A percentile compares a stretch with the other conserved stretches of the same genome.
phyloP scores from a whole-genome alignment of 1,140 invertebrate species.

The Eumeta japonica region DNA sequence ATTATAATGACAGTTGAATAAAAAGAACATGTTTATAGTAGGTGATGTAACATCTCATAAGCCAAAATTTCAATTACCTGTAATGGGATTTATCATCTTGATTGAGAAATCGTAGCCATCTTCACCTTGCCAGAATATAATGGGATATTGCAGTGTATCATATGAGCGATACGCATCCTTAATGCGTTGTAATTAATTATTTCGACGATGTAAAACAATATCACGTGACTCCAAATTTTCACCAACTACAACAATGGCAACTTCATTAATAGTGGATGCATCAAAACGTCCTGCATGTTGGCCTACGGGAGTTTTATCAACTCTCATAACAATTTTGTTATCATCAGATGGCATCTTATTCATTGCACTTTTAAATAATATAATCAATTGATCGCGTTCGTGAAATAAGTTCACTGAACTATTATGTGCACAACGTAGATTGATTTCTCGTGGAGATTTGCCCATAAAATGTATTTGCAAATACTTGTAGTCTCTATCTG shows the following conservation, averaged over 20 bases:
- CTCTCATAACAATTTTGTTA: constrained; percentile 36
- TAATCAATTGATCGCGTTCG: constrained; percentile 36
- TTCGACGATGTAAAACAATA: constrained; percentile 41
- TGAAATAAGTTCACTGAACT: constrained; percentile 31
- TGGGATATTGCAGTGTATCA: constrained; percentile 54
- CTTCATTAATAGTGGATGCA: constrained; percentile 45
- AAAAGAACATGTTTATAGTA: neutral
- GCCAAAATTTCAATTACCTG: constrained; percentile 10
- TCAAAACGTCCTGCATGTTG: constrained; percentile 46
- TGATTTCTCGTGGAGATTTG: constrained; percentile 22
- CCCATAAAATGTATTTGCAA: constrained; percentile 44
- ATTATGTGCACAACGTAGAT: constrained; percentile 21
- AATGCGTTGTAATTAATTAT: constrained; percentile 30
- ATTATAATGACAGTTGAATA: constrained; percentile 1
- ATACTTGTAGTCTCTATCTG: constrained; percentile 27
- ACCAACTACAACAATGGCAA: constrained; percentile 46
- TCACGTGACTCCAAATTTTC: constrained; percentile 34
- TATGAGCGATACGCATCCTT: constrained; percentile 46
- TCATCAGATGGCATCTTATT: constrained; percentile 35
- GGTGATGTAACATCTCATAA: constrained; percentile 1
- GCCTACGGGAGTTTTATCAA: constrained; percentile 26
- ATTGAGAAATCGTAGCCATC: constrained; percentile 48
- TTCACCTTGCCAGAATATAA: constrained; percentile 52
- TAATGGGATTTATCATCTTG: constrained; percentile 30
- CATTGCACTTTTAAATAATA: constrained; percentile 20